These are phyloP conservation scores for Hydropsyche tenuis DNA, from an alignment of 1,140 invertebrate species.

Conservation along the genomic window DNA sequence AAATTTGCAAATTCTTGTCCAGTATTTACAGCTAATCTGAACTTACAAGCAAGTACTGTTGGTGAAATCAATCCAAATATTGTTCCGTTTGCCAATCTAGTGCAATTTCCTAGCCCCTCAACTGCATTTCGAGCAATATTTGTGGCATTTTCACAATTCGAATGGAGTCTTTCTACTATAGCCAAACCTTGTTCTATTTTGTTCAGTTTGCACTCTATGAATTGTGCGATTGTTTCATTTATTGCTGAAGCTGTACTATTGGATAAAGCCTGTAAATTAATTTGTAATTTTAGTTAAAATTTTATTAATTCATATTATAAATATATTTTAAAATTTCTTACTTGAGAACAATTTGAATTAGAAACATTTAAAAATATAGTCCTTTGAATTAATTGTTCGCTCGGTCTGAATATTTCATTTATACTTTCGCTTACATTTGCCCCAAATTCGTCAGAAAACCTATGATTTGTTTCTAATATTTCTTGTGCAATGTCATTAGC, in stretches of 20 bases:
- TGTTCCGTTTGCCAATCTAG: not conserved
- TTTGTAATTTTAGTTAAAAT: too few relatives aligned
- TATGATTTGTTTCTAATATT: not conserved
- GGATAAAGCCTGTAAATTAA: too few relatives aligned
- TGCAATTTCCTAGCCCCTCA: conserved; percentile 15
- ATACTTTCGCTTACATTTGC: not conserved
- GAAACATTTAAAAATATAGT: not conserved
- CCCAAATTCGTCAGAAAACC: not conserved
- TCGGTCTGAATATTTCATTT: not conserved
- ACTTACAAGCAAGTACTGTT: conserved; percentile 16
- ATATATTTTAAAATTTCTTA: conserved; percentile 2
- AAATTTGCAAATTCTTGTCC: not conserved
- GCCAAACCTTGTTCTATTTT: conserved; percentile 19
- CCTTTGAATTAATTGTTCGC: not conserved
- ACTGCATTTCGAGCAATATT: not conserved
- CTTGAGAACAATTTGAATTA: not conserved
- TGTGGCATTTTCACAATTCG: not conserved
- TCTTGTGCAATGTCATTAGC: not conserved
- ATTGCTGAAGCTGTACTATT: not conserved
- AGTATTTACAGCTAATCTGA: not conserved
- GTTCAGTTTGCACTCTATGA: not conserved
- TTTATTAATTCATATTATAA: too few relatives aligned
- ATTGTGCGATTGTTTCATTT: not conserved
- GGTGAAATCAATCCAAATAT: conserved; percentile 11
- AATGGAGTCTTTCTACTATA: not conserved